Percentiles rank a stretch among this genome's conserved stretches.
Conservation (phyloP, 2,888 invertebrate genomes). For the Harmothoe impar region DNA sequence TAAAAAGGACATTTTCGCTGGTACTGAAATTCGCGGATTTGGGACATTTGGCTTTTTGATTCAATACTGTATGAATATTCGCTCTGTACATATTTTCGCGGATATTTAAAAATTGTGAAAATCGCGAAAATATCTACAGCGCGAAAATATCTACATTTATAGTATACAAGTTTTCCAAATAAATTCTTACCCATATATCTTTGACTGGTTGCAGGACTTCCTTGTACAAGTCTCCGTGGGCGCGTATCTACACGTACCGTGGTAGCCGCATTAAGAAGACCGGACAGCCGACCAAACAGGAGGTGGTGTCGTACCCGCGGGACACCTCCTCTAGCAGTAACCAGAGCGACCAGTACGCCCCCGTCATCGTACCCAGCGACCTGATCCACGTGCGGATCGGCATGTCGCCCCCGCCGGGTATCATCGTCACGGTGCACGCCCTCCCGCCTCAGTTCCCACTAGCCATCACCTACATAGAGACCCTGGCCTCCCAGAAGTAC, state of each 20-base stretch:
- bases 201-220: slow-evolving; percentile 75
- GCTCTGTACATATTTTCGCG: too few relatives aligned
- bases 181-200: neutral
- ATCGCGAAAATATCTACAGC: too few relatives aligned
- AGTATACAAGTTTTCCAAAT: too few relatives aligned
- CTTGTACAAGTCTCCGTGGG: slow-evolving; percentile 81
- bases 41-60: too few relatives aligned
- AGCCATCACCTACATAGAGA: slow-evolving; percentile 82
- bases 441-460: slow-evolving; percentile 82
- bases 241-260: slow-evolving; percentile 80
- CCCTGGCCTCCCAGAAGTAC: slow-evolving; percentile 78
- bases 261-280: slow-evolving; percentile 81
- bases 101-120: too few relatives aligned
- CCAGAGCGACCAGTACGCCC: slow-evolving; percentile 80
- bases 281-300: slow-evolving; percentile 80
- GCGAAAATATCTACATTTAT: too few relatives aligned
- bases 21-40: too few relatives aligned
- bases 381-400: slow-evolving; percentile 79
- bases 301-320: slow-evolving; percentile 81
- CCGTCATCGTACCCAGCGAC: slow-evolving; percentile 81
- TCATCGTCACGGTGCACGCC: slow-evolving; percentile 81
- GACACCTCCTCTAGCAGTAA: slow-evolving; percentile 78
- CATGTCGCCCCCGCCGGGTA: slow-evolving; percentile 80
- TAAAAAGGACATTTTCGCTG: too few relatives aligned
- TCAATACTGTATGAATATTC: too few relatives aligned